Evolutionary conservation across 2,888 invertebrate species (phyloP).

Genomic region (Liodrosophila aerea): DNA sequence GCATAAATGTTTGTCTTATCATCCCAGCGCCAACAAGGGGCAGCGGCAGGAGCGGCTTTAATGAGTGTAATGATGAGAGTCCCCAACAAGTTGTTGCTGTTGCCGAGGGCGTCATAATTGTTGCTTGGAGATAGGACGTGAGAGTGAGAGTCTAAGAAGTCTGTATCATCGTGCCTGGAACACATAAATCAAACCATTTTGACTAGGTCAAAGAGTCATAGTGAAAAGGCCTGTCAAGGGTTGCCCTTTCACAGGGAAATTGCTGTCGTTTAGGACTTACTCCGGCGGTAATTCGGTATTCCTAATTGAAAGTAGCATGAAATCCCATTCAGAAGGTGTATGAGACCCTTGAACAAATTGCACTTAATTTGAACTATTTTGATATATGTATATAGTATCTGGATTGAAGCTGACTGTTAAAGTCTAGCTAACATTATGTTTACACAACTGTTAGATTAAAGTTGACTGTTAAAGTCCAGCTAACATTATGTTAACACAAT

Average conservation of each 20-base stretch:
- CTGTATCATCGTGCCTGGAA: constrained; percentile 28
- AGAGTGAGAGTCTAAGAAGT: background rate
- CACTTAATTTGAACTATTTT: too few relatives aligned
- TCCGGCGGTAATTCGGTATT: constrained; percentile 2
- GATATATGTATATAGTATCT: too few relatives aligned
- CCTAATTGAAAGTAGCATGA: background rate
- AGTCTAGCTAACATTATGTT: too few relatives aligned
- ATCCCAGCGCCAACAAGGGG: background rate
- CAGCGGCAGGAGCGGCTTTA: constrained; percentile 19
- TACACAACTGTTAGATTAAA: too few relatives aligned
- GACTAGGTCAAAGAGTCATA: background rate
- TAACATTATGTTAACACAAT: too few relatives aligned
- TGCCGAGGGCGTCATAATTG: constrained; percentile 37
- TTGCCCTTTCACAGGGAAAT: constrained; percentile 16
- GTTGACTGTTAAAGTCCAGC: too few relatives aligned
- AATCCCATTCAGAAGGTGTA: background rate
- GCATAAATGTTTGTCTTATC: constrained; percentile 47
- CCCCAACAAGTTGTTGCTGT: constrained; percentile 38
- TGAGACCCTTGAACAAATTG: background rate
- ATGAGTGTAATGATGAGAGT: constrained; percentile 58
- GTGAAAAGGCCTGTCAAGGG: constrained; percentile 4
- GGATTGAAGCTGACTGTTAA: too few relatives aligned
- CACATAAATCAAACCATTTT: constrained; percentile 36
- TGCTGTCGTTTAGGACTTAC: background rate
- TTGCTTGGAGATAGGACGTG: constrained; percentile 20